Base-by-base conservation (phyloP, 64 coral and sea anemone genomes). In the Actinia tenebrosa region DNA sequence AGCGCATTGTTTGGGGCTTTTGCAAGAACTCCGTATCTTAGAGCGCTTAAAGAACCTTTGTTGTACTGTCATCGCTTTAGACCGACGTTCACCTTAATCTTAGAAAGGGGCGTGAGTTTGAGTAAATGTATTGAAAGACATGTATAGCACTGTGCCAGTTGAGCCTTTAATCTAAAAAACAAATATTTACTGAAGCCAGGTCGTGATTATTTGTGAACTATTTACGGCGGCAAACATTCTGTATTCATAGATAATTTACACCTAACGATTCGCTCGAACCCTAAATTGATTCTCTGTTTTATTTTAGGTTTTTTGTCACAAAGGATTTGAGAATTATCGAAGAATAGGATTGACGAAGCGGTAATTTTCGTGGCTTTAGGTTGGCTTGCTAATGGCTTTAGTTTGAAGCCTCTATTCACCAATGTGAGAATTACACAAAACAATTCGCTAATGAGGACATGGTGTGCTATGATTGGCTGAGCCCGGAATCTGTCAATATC, bases 351-450 rank as follows among this genome's bases (percentile, higher is more conserved):
- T 93, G 91, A 97, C 89, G 91, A 97, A 93, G 94, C 94, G 88
- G 83, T 92, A 90, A 92, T 97, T 97, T 93, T 84, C 84, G 89
- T 84, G 91, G 91, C 89, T 92, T 80, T 90, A 86, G 79, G 86
- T 88, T 90, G 88, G 82, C 83, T 88, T 86, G 77, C 91, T 97
- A 97, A 97, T 97, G 94, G 94, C 89, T 83, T 93, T 44, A 88
- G 88, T 84, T 86, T 92, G 90, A 95, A 92, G 88, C 79, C 89
- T 89, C 91, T 86, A 92, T 95, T 95, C 92, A 90, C 75, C 86
- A 80, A 92, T 93, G 93, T 95, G 93, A 89, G 91, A 99, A 95
- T 94, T 98, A 92, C 93, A 95, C 80, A 79, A 45, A 89, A 92
- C 87, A 98, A 95, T 89, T 91, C 88, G 80, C 88, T 98, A 98